phyloP scores from a whole-genome alignment of 2,888 invertebrate species.

The Bellardia bayeri region DNA sequence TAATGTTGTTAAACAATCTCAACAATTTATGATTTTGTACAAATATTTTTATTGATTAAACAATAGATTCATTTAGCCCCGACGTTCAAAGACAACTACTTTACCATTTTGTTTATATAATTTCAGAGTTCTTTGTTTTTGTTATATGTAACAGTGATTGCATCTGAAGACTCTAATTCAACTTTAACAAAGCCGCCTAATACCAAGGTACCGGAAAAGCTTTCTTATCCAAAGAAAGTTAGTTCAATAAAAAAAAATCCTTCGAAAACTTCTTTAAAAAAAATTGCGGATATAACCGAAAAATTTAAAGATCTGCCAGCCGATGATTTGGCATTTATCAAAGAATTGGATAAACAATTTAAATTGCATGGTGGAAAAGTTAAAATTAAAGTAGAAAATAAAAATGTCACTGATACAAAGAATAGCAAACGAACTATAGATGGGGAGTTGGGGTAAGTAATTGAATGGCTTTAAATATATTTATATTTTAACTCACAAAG shows the following conservation, averaged over 20 bases:
- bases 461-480: background rate
- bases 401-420: slow-evolving; percentile 79
- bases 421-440: slow-evolving; percentile 89
- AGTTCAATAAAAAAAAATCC: slow-evolving; percentile 80
- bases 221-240: slow-evolving; percentile 81
- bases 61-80: background rate
- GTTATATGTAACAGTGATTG: slow-evolving; percentile 14
- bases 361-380: slow-evolving; percentile 83
- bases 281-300: slow-evolving; percentile 75
- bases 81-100: background rate
- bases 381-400: slow-evolving; percentile 83
- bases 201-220: slow-evolving; percentile 74
- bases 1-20: slow-evolving; percentile 14
- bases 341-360: slow-evolving; percentile 84
- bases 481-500: background rate
- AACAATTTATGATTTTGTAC: slow-evolving; percentile 31
- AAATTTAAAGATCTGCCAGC: slow-evolving; percentile 81
- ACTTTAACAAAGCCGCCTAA: slow-evolving; percentile 33
- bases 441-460: slow-evolving; percentile 88
- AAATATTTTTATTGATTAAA: slow-evolving; percentile 41
- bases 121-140: slow-evolving; percentile 58
- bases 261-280: slow-evolving; percentile 54
- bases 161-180: slow-evolving; percentile 56
- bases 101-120: slow-evolving; percentile 20
- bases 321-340: slow-evolving; percentile 83